phyloP scores from a whole-genome alignment of 2,797 vertebrate genomes.

The Urophycis tenuis region DNA sequence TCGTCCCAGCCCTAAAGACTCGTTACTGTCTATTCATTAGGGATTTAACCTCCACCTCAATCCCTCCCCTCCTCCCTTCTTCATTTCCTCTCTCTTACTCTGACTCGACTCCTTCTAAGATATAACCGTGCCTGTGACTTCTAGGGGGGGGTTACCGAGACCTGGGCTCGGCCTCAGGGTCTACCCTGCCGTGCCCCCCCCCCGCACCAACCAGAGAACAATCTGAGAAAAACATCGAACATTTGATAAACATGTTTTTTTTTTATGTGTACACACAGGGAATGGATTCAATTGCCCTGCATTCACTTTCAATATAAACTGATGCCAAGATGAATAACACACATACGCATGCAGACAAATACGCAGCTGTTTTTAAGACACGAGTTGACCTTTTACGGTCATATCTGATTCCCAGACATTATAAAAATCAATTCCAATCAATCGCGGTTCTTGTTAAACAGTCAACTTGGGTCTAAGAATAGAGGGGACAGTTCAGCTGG shows the following conservation, averaged over 20 bases:
- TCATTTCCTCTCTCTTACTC: not conserved
- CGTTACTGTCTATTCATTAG: constrained; percentile 41
- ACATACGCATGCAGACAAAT: not conserved
- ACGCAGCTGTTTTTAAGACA: not conserved
- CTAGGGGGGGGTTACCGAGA: too few species aligned
- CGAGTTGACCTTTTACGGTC: not conserved
- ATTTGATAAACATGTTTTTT: not conserved
- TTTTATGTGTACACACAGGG: not conserved
- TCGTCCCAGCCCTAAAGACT: constrained; percentile 35
- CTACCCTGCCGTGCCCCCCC: too few species aligned
- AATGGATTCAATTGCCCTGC: not conserved
- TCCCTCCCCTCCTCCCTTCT: constrained; percentile 23
- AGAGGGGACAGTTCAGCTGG: constrained; percentile 24
- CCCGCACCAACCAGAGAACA: not conserved
- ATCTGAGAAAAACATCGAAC: not conserved
- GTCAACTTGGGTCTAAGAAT: constrained; percentile 29
- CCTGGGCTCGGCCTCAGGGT: too few species aligned
- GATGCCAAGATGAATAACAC: not conserved
- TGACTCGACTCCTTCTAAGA: not conserved
- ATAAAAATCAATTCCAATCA: not conserved
- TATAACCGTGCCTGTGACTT: too few species aligned
- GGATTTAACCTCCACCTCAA: constrained; percentile 34
- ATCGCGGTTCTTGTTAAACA: not conserved
- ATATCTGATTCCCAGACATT: constrained; percentile 2
- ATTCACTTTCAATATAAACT: not conserved